These are phyloP conservation scores for Astreopora myriophthalma DNA, from an alignment of 64 coral and sea anemone species.

Conservation along the genomic window DNA sequence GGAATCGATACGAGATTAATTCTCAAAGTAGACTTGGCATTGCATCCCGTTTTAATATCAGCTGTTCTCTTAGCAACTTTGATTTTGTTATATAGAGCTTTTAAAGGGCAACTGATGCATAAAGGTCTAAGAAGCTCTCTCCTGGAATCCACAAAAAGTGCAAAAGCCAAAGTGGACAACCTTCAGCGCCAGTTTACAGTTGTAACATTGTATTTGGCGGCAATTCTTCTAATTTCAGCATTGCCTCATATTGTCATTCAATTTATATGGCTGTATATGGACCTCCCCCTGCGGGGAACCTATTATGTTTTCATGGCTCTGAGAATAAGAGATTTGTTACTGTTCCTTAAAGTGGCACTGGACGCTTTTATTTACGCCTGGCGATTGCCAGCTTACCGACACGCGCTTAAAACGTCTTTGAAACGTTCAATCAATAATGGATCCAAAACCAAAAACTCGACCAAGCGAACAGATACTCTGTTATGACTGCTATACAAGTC, in stretches of 20 bases:
- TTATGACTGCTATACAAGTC: neutral
- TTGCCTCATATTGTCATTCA: conserved; percentile 81
- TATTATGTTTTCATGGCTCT: conserved; percentile 56
- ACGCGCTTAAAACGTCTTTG: conserved; percentile 32
- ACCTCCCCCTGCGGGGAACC: neutral
- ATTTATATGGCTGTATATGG: conserved; percentile 54
- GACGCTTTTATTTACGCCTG: conserved; percentile 93
- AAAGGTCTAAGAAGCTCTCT: neutral
- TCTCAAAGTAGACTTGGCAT: conserved; percentile 61
- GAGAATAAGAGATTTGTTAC: conserved; percentile 73
- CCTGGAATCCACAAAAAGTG: neutral
- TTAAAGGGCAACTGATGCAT: conserved; percentile 54
- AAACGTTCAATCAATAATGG: neutral
- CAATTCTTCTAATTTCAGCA: conserved; percentile 73
- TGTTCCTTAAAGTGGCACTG: conserved; percentile 86
- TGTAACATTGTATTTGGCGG: conserved; percentile 84
- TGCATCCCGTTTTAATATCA: conserved; percentile 83
- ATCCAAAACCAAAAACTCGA: neutral
- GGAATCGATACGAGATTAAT: conserved; percentile 54
- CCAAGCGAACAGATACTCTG: neutral
- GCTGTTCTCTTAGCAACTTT: conserved; percentile 53
- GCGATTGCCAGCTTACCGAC: conserved; percentile 73
- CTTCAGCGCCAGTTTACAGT: conserved; percentile 85
- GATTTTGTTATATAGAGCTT: conserved; percentile 64
- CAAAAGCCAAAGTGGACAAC: conserved; percentile 25